phyloP scores from a whole-genome alignment of 1,140 invertebrate species.

The Phocides pigmalion region DNA sequence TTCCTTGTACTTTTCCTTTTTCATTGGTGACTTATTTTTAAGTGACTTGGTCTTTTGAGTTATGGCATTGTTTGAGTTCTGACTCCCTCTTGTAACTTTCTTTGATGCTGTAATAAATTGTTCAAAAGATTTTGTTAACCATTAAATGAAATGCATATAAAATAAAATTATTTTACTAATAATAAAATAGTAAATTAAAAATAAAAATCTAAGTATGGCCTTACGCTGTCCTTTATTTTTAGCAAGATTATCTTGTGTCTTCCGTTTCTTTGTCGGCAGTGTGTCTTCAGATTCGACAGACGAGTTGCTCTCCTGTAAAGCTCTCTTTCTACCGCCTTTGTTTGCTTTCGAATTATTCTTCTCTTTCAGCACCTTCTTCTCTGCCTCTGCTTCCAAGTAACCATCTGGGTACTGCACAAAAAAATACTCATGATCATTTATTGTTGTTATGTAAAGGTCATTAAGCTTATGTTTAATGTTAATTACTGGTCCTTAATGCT shows the following conservation, averaged over 20 bases:
- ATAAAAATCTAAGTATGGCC: constrained; percentile 13
- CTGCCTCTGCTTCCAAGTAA: constrained; percentile 88
- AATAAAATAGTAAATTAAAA: not conserved
- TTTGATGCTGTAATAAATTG: not conserved
- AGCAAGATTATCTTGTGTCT: constrained; percentile 34
- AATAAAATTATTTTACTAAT: constrained; percentile 10
- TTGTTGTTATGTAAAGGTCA: no score
- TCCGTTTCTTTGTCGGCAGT: constrained; percentile 57
- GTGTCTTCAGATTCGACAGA: constrained; percentile 47
- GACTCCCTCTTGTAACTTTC: not conserved
- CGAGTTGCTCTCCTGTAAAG: constrained; percentile 56
- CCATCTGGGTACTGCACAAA: constrained; percentile 88
- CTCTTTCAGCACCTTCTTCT: constrained; percentile 73
- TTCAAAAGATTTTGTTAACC: not conserved
- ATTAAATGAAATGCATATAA: constrained; percentile 33
- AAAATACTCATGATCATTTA: not conserved
- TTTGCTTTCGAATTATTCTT: constrained; percentile 44
- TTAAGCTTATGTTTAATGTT: no score
- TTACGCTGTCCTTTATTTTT: constrained; percentile 14
- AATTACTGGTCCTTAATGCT: no score
- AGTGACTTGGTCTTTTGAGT: constrained; percentile 38
- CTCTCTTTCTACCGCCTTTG: constrained; percentile 54
- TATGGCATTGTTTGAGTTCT: constrained; percentile 45
- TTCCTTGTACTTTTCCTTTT: constrained; percentile 43
- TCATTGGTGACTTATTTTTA: not conserved